Evolutionary conservation across 2,888 invertebrate genomes (phyloP).

Genomic region (Sepiola atlantica): DNA sequence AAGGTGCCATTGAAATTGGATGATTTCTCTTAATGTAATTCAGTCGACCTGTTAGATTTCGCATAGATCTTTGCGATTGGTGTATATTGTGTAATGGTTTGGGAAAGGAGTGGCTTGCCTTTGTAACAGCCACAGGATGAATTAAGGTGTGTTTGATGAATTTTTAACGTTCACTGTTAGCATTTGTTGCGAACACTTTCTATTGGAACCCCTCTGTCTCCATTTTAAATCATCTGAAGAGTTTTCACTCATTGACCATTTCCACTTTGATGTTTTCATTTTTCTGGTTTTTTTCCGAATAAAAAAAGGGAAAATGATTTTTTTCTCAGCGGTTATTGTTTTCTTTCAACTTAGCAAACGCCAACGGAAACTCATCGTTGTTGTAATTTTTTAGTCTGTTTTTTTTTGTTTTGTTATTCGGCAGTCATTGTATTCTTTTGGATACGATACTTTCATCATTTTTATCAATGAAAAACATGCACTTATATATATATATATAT

Average conservation of each 20-base stretch:
- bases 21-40: conserved; percentile 20
- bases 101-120: background rate
- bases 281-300: background rate
- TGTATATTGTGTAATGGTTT: background rate
- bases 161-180: background rate
- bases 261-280: background rate
- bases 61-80: background rate
- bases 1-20: background rate
- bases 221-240: too few relatives aligned
- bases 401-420: background rate
- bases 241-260: background rate
- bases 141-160: background rate
- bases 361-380: too few relatives aligned
- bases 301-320: background rate
- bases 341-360: background rate
- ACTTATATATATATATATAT: too few relatives aligned
- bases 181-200: background rate
- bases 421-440: background rate
- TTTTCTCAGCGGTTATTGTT: background rate
- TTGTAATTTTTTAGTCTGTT: background rate
- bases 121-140: background rate
- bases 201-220: background rate
- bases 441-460: background rate
- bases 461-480: background rate
- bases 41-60: background rate